Evolutionary conservation across 1,140 invertebrate species (phyloP).

Genomic region (Drosophila orosa): DNA sequence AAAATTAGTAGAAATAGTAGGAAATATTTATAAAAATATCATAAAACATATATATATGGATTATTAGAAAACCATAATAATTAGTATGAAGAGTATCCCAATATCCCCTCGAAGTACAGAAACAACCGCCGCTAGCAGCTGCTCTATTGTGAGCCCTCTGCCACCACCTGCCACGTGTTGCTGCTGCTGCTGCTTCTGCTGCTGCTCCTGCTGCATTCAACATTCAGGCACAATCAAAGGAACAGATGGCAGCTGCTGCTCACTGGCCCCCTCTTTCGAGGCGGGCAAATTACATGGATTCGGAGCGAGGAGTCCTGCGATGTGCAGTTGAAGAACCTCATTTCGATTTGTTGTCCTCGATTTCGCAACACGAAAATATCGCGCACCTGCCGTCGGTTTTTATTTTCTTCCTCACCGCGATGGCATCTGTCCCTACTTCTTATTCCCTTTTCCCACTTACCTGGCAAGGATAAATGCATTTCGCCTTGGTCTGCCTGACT

Average conservation of each 20-base stretch:
- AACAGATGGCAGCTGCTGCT: constrained; percentile 36
- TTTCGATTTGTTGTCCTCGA: constrained; percentile 63
- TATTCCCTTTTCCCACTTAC: constrained; percentile 7
- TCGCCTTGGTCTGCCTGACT: neutral
- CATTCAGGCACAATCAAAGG: constrained; percentile 23
- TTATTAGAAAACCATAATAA: neutral
- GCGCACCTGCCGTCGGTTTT: constrained; percentile 65
- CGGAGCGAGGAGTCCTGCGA: constrained; percentile 52
- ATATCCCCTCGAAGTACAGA: neutral
- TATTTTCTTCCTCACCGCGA: constrained; percentile 12
- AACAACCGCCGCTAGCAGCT: constrained; percentile 14
- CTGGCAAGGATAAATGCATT: constrained; percentile 47
- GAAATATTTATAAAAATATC: neutral
- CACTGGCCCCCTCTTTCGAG: constrained; percentile 4
- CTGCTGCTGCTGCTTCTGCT: constrained; percentile 2
- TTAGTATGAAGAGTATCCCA: neutral
- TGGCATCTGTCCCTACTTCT: constrained; percentile 14
- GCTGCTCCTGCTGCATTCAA: constrained; percentile 11
- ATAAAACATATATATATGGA: neutral
- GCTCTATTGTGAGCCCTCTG: constrained; percentile 14
- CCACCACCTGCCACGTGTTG: constrained; percentile 72
- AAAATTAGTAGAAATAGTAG: too few species aligned
- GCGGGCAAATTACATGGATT: constrained; percentile 69
- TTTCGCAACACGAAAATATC: constrained; percentile 64
- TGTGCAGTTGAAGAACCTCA: constrained; percentile 59